phyloP scores from a whole-genome alignment of 2,888 invertebrate genomes.

The Alloscopus bannaensis region DNA sequence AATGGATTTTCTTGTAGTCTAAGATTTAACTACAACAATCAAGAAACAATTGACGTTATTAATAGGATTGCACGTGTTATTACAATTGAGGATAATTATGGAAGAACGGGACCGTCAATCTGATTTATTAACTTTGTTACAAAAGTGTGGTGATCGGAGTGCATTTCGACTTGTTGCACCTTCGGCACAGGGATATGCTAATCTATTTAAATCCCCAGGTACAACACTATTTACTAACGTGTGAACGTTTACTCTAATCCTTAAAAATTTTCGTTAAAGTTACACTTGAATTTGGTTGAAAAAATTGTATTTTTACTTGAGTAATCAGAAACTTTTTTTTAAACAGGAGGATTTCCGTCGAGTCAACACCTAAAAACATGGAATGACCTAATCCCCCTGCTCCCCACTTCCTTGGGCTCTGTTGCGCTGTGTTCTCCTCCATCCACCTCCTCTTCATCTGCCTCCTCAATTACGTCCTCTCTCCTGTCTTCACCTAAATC shows the following conservation, averaged over 20 bases:
- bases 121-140: conserved; percentile 70
- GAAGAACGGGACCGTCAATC: conserved; percentile 62
- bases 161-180: conserved; percentile 73
- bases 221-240: too few relatives aligned
- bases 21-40: background rate
- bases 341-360: conserved; percentile 46
- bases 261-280: conserved; percentile 5
- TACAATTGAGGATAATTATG: conserved; percentile 17
- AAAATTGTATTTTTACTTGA: too few relatives aligned
- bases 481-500: conserved; percentile 62
- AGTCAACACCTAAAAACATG: conserved; percentile 70
- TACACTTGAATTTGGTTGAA: too few relatives aligned
- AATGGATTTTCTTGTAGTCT: background rate
- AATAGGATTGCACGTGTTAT: too few relatives aligned
- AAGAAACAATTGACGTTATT: too few relatives aligned
- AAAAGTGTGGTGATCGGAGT: conserved; percentile 73
- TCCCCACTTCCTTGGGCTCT: conserved; percentile 54
- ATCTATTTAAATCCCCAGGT: conserved; percentile 66
- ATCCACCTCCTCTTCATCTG: conserved; percentile 65
- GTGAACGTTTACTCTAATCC: background rate
- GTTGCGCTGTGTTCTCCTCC: conserved; percentile 59
- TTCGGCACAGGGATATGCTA: conserved; percentile 54
- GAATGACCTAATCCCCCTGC: conserved; percentile 71
- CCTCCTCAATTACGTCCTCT: conserved; percentile 61
- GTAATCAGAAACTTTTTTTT: too few relatives aligned